Conservation (phyloP, 2,797 vertebrate species). For the Lepus townsendii region DNA sequence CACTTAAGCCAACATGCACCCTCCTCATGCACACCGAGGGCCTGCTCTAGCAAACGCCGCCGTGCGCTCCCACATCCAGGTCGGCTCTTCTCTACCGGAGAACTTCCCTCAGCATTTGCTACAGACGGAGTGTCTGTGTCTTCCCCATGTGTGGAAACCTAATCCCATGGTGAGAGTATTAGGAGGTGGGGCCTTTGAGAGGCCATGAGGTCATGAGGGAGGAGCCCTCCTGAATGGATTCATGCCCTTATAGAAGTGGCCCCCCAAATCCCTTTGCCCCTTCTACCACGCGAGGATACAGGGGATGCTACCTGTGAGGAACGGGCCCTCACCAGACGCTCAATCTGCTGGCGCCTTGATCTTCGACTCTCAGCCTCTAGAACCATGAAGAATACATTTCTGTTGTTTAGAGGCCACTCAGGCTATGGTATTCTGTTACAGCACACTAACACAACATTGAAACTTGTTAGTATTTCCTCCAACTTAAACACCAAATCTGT, state of each 20-base stretch:
- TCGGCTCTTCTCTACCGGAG: not conserved
- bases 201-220: not conserved
- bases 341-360: not conserved
- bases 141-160: not conserved
- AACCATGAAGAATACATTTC: not conserved
- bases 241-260: not conserved
- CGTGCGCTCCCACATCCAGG: not conserved
- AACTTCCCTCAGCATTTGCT: not conserved
- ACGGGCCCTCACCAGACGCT: not conserved
- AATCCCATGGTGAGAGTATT: not conserved
- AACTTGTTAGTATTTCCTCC: slow-evolving; percentile 7
- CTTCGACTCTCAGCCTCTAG: not conserved
- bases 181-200: not conserved
- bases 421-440: not conserved
- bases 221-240: not conserved
- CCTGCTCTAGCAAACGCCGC: not conserved
- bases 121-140: not conserved
- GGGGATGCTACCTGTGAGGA: not conserved
- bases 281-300: not conserved
- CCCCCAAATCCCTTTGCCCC: not conserved
- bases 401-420: not conserved
- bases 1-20: not conserved
- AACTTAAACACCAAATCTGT: slow-evolving; percentile 33
- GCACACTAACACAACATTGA: not conserved
- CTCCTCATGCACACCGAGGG: not conserved